Base-by-base conservation (phyloP, 2,888 invertebrate genomes). In the Dendrolimus houi region DNA sequence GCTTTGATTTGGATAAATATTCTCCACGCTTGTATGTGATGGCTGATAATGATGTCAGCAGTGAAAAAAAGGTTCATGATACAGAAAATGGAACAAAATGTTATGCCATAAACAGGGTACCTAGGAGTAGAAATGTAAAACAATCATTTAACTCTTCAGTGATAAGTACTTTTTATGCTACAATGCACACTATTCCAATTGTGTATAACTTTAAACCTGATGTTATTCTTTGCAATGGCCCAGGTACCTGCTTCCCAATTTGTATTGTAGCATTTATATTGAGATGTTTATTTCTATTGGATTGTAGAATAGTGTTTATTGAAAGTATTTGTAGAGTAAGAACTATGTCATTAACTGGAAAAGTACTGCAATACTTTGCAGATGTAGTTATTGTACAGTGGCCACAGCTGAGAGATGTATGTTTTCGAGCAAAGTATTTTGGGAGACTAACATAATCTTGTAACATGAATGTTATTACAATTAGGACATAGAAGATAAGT, bases 281-380 rank as follows among this genome's bases (percentile, higher is more conserved):
- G 65, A 95, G 95, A 79, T 91, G 94, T 61, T 78, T 94, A 0
- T 94, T 93, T 65, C 71, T 96, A n/a, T 79, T 91, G 42, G 88
- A 94, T 66, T 93, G 94, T 59, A 94, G 93, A 74, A 96, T 98
- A 59, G 92, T 99, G 57, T 99, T 97, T 84, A 92, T 99, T 56
- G 99, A 99, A 86, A 99, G 99, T 77, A 94, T 97, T 72, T 99
- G 99, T 77, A 92, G 99, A 69, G 98, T 99, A 0, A 93, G 95
- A 68, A 94, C 95, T 10, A 89, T 99, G 53, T 99, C 99, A 1
- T 84, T 99, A 53, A 95, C 96, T 57, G 99, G 98, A 0, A 95
- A 94, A 79, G 95, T 99, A 65, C 87, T 99, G 56, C 93, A 96
- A 74, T 94, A 93, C 67, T 87, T 98, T 75, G 96, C 95, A 14